Evolutionary conservation across 2,888 invertebrate genomes (phyloP).

Genomic region (Drosophila fulvimacula): DNA sequence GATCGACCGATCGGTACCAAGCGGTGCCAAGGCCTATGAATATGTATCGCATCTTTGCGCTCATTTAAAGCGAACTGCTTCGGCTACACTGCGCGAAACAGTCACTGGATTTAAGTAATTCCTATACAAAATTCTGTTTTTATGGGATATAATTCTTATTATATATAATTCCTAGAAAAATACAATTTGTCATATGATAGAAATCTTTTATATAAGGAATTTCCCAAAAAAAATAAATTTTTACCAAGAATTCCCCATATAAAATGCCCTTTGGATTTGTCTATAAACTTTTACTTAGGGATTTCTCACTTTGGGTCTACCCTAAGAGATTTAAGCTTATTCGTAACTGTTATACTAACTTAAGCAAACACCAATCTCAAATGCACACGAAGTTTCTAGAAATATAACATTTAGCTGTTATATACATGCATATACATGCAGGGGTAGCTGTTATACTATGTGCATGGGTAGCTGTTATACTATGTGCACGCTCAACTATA

Average conservation of each 20-base stretch:
- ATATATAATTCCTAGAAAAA: too few relatives aligned
- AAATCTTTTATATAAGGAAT: not conserved
- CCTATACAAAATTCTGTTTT: too few relatives aligned
- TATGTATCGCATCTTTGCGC: constrained; percentile 44
- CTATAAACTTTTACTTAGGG: not conserved
- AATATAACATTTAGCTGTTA: too few relatives aligned
- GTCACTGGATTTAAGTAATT: too few relatives aligned
- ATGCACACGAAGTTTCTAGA: not conserved
- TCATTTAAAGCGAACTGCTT: constrained; percentile 20
- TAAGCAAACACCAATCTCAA: not conserved
- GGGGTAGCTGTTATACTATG: not conserved
- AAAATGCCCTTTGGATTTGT: not conserved
- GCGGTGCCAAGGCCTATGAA: constrained; percentile 57
- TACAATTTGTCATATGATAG: not conserved
- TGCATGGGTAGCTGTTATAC: not conserved
- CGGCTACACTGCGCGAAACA: not conserved
- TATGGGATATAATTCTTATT: too few relatives aligned
- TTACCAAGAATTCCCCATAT: not conserved
- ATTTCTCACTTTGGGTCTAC: too few relatives aligned
- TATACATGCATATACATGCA: too few relatives aligned
- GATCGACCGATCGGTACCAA: constrained; percentile 42
- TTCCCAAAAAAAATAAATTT: not conserved
- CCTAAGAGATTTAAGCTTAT: too few relatives aligned
- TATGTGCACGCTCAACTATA: not conserved
- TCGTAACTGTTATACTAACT: not conserved